A percentile compares a stretch with the other conserved stretches of the same genome.
Evolutionary conservation across 2,113 vertebrate genomes (phyloP).

Genomic region (Pyxicephalus adspersus): DNA sequence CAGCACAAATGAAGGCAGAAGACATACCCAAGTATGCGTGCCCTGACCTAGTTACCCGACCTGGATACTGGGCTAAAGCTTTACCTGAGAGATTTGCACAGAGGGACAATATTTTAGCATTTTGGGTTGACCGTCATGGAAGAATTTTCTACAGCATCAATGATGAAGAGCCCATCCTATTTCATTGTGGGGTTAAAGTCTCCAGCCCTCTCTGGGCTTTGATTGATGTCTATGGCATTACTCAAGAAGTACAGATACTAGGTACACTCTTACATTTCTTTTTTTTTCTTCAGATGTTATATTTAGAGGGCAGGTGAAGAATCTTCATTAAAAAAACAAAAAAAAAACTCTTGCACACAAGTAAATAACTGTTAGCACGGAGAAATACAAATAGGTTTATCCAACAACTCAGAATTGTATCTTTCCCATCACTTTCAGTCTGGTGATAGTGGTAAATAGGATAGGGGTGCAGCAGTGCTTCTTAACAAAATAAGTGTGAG

Average conservation of each 20-base stretch:
- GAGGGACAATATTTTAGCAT: slow-evolving; percentile 91
- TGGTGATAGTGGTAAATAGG: too few species aligned
- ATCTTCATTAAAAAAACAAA: too few species aligned
- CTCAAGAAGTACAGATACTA: slow-evolving; percentile 93
- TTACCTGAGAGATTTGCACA: slow-evolving; percentile 91
- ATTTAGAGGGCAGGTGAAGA: too few species aligned
- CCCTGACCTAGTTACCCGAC: slow-evolving; percentile 92
- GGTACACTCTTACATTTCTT: slow-evolving; percentile 72
- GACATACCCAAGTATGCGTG: slow-evolving; percentile 98
- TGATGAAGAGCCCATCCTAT: slow-evolving; percentile 91
- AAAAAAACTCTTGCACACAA: too few species aligned
- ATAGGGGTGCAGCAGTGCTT: too few species aligned
- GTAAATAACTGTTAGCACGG: too few species aligned
- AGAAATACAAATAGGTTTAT: too few species aligned
- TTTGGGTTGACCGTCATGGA: slow-evolving; percentile 95
- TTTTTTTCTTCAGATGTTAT: not conserved
- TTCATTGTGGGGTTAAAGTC: slow-evolving; percentile 96
- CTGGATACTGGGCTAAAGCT: slow-evolving; percentile 97
- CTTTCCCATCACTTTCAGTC: too few species aligned
- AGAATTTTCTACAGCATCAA: slow-evolving; percentile 97
- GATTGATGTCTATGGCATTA: slow-evolving; percentile 97
- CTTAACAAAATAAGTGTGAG: too few species aligned
- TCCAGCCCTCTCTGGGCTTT: slow-evolving; percentile 94
- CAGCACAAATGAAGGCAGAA: slow-evolving; percentile 82
- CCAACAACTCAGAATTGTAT: too few species aligned